Conservation (phyloP, 2,888 invertebrate genomes). For the Phengaris arion region DNA sequence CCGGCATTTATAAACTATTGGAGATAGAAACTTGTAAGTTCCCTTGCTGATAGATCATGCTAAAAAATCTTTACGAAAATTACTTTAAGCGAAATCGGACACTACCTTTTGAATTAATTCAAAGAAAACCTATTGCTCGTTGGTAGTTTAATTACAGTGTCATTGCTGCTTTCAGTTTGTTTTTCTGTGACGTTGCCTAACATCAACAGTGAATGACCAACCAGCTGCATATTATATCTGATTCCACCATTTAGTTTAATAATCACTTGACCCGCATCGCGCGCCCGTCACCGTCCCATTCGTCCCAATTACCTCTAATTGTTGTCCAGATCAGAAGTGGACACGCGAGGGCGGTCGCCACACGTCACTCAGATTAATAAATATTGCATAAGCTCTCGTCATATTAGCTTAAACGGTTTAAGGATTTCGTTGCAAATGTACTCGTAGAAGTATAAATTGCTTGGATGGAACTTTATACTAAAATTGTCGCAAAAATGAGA, state of each 20-base stretch:
- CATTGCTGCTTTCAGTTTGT: no score
- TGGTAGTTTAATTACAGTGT: no score
- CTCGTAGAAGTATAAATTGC: no score
- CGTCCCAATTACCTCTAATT: constrained; percentile 66
- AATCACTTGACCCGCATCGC: constrained; percentile 36
- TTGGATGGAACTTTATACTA: no score
- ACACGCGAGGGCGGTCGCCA: constrained; percentile 23
- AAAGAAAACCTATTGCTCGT: no score
- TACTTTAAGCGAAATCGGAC: no score
- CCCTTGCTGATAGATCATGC: no score
- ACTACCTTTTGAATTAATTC: no score
- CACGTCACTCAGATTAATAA: not conserved
- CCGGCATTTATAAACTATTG: no score
- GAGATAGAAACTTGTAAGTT: no score
- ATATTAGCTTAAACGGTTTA: not conserved
- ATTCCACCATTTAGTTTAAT: not conserved
- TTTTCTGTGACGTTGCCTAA: not conserved
- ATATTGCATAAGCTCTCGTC: not conserved
- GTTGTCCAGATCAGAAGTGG: constrained; percentile 44
- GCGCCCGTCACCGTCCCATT: constrained; percentile 40
- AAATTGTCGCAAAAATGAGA: no score
- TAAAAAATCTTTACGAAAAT: no score
- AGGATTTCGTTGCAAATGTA: not conserved
- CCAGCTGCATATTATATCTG: not conserved
- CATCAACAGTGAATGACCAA: not conserved